These are phyloP conservation scores for Heliconius charithonia DNA, from an alignment of 2,888 invertebrate species.

Conservation along the genomic window DNA sequence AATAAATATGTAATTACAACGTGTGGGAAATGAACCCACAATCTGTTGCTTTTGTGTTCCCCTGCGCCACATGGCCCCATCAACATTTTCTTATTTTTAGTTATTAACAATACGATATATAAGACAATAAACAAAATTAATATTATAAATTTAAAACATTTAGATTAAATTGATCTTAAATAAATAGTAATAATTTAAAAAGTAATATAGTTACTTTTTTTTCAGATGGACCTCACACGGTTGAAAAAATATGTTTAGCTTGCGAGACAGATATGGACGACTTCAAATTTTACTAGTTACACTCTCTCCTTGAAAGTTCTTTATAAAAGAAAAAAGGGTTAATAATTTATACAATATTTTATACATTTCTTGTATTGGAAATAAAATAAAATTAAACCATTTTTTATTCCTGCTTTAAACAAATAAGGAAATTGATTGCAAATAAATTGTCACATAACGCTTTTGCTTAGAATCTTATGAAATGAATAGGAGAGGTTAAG, in stretches of 20 bases:
- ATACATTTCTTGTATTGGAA: background rate
- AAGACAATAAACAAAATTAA: background rate
- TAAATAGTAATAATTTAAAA: background rate
- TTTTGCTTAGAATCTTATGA: no score
- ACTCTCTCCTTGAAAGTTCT: background rate
- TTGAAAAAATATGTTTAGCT: slow-evolving; percentile 58
- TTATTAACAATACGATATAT: background rate
- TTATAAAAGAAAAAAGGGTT: background rate
- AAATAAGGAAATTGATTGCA: no score
- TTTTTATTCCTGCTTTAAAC: no score
- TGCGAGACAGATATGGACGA: slow-evolving; percentile 52
- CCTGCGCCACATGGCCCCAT: no score
- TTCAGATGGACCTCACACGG: slow-evolving; percentile 79
- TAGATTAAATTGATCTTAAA: background rate
- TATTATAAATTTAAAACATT: background rate
- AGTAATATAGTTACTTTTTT: slow-evolving; percentile 35
- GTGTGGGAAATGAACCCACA: background rate
- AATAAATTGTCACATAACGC: no score
- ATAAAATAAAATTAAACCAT: background rate
- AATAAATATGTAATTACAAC: background rate
- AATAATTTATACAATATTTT: background rate
- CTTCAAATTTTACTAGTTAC: slow-evolving; percentile 52
- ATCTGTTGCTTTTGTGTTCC: background rate
- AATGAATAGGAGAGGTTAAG: no score
- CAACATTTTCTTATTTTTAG: background rate